Percentiles rank a stretch among this genome's conserved stretches.
These are phyloP conservation scores for Bagarius yarrelli DNA, from an alignment of 2,113 vertebrate species.

Conservation along the genomic window DNA sequence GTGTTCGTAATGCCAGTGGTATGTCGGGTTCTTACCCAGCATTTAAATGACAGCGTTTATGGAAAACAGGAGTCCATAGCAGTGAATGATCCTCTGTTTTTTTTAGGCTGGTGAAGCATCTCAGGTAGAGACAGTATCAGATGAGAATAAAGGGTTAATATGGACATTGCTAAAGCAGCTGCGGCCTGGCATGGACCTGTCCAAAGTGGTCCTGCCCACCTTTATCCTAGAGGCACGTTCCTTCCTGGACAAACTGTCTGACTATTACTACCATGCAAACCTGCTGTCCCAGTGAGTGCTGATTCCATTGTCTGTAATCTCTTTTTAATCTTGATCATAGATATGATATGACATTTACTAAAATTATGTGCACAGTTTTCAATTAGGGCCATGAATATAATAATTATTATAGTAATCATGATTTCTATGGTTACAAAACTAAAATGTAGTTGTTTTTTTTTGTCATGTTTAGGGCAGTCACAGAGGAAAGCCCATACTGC, in stretches of 20 bases:
- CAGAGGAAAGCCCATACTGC: conserved; percentile 80
- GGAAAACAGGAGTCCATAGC: neutral
- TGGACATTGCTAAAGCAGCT: conserved; percentile 89
- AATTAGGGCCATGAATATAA: too few species aligned
- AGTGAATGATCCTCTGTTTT: neutral
- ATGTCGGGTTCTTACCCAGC: neutral
- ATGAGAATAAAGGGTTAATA: conserved; percentile 88
- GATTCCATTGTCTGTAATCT: neutral
- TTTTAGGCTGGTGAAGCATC: conserved; percentile 79
- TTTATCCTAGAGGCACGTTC: conserved; percentile 94
- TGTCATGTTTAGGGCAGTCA: conserved; percentile 71
- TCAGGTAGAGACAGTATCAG: conserved; percentile 88
- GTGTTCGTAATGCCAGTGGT: neutral
- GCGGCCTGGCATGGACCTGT: conserved; percentile 91
- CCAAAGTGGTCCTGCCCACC: conserved; percentile 89
- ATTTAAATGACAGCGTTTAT: neutral
- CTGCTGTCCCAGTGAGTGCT: conserved; percentile 87
- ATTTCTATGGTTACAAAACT: neutral
- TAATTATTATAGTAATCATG: neutral
- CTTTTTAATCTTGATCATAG: neutral
- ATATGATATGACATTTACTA: neutral
- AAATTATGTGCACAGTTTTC: neutral
- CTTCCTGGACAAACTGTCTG: conserved; percentile 90
- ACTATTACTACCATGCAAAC: conserved; percentile 91
- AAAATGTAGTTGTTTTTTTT: neutral